These are phyloP conservation scores for Proteles cristata DNA, from an alignment of 2,113 vertebrate genomes.

Conservation along the genomic window DNA sequence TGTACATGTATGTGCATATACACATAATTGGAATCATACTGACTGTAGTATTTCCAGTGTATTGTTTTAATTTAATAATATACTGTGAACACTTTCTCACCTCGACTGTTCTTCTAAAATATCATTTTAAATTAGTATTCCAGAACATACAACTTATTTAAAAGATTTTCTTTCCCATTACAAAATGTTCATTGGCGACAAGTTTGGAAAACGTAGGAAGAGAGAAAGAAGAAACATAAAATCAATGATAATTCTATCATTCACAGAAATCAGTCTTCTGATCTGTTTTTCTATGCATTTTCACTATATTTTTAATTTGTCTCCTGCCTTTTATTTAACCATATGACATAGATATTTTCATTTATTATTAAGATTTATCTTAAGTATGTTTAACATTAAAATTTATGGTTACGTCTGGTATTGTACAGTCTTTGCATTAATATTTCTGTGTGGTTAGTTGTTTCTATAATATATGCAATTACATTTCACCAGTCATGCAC, in stretches of 20 bases:
- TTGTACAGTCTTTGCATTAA: not conserved
- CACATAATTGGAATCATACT: not conserved
- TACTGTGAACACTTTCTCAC: not conserved
- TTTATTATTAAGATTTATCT: slow-evolving; percentile 19
- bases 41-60: not conserved
- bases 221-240: slow-evolving; percentile 24
- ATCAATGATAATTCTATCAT: not conserved
- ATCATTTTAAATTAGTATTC: slow-evolving; percentile 10
- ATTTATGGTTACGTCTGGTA: not conserved
- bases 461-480: not conserved
- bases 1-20: not conserved
- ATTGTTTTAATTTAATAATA: slow-evolving; percentile 15
- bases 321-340: not conserved
- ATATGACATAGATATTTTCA: not conserved
- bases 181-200: slow-evolving; percentile 21
- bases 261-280: not conserved
- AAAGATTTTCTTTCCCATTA: slow-evolving; percentile 27
- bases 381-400: not conserved
- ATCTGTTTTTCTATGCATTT: slow-evolving; percentile 1
- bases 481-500: not conserved
- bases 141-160: not conserved
- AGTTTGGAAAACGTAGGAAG: not conserved
- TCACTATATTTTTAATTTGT: slow-evolving; percentile 5
- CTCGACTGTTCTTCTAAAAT: slow-evolving; percentile 30
- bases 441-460: slow-evolving; percentile 25